phyloP scores from a whole-genome alignment of 2,113 vertebrate species.

The Cheirogaleus medius region DNA sequence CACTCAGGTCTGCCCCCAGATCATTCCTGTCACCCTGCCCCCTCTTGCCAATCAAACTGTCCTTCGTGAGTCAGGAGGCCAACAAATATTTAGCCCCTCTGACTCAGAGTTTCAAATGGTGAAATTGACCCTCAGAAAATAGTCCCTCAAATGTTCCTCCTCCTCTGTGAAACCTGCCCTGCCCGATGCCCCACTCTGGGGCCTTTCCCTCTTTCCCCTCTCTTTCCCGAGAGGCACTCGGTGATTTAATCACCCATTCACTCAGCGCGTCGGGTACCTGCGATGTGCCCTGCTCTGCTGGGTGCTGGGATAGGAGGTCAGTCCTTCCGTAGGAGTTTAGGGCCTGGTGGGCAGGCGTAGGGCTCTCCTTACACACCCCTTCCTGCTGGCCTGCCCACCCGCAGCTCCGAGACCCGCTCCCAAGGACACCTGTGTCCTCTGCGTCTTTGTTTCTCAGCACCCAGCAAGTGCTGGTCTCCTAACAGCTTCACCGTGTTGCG shows the following conservation, averaged over 20 bases:
- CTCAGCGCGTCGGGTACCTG: not conserved
- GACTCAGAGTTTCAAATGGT: not conserved
- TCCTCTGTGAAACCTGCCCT: not conserved
- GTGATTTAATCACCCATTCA: not conserved
- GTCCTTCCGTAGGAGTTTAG: not conserved
- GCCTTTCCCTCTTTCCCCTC: too few relatives aligned
- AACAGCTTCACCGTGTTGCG: rapidly evolving
- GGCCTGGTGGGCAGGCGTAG: not conserved
- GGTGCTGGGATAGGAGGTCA: not conserved
- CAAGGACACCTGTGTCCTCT: not conserved
- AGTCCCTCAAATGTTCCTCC: not conserved
- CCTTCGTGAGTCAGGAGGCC: not conserved
- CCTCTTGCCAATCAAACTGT: not conserved
- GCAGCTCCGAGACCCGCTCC: not conserved
- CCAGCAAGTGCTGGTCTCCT: not conserved
- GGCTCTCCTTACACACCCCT: not conserved
- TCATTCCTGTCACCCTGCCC: not conserved
- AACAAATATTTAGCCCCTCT: not conserved
- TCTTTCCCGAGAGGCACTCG: not conserved
- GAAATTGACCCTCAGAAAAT: not conserved
- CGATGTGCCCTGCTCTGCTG: not conserved
- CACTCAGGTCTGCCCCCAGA: not conserved
- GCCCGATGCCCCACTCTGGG: not conserved
- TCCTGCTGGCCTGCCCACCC: not conserved
- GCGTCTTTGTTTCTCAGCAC: not conserved